Conservation (phyloP, 2,888 invertebrate genomes). For the Girardia tigrina region DNA sequence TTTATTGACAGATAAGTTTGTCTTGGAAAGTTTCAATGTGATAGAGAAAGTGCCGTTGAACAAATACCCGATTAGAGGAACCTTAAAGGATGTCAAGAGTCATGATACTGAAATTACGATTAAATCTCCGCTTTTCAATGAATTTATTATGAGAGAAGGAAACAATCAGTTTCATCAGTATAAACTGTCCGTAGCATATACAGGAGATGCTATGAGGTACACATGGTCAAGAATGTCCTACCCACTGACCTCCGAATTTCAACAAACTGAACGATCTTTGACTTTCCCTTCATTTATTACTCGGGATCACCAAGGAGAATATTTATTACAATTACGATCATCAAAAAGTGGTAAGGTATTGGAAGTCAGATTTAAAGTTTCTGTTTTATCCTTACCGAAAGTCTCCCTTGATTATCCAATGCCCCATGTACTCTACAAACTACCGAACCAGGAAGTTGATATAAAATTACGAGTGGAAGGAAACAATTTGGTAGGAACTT, state of each 20-base stretch:
- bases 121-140: background rate
- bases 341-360: background rate
- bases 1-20: background rate
- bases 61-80: background rate
- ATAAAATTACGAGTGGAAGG: background rate
- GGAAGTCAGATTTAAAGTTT: background rate
- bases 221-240: background rate
- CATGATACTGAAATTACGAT: background rate
- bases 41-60: background rate
- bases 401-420: background rate
- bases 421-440: background rate
- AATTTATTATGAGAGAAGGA: background rate
- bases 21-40: background rate
- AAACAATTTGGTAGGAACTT: background rate
- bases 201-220: background rate
- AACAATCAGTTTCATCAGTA: background rate
- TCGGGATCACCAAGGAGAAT: background rate
- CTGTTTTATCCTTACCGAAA: background rate
- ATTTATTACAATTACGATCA: background rate
- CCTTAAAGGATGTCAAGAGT: background rate
- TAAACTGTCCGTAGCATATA: background rate
- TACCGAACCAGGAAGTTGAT: background rate
- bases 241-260: background rate
- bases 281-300: background rate
- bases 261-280: background rate